Conservation (phyloP, 2,113 vertebrate species). For the Alethe castanea region DNA sequence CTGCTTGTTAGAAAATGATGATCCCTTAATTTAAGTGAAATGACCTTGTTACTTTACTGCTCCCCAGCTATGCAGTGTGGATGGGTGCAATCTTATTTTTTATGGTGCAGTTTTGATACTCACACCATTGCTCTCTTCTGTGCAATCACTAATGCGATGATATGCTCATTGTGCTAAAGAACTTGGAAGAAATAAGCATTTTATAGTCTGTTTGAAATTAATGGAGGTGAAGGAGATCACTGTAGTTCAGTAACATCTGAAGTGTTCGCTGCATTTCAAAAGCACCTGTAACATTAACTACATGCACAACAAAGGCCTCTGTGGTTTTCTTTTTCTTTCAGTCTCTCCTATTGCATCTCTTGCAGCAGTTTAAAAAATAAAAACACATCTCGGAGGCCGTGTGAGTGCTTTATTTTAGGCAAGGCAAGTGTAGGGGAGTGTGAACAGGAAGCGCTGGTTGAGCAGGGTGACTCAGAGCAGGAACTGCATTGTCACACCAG, state of each 20-base stretch:
- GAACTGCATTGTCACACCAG: conserved; percentile 23
- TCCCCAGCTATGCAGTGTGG: background rate
- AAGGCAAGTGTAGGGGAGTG: background rate
- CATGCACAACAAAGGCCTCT: background rate
- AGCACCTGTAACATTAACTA: background rate
- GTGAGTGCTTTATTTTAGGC: conserved; percentile 23
- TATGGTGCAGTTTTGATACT: background rate
- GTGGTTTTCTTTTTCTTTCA: background rate
- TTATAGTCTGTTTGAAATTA: background rate
- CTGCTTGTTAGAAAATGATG: conserved; percentile 8
- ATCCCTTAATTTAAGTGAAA: conserved; percentile 39
- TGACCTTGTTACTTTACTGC: conserved; percentile 36
- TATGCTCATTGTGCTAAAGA: background rate
- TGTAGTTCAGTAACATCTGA: background rate
- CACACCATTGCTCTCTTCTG: background rate
- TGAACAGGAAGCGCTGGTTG: background rate
- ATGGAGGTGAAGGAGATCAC: background rate
- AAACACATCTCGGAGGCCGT: background rate
- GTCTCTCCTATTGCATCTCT: background rate
- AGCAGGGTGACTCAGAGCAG: background rate
- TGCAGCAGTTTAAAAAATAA: background rate
- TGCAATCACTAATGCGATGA: accelerated
- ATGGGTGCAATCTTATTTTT: background rate
- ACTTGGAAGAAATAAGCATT: background rate
- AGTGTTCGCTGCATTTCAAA: background rate